These are phyloP conservation scores for Cynocephalus volans DNA, from an alignment of 2,113 vertebrate species.

Conservation along the genomic window DNA sequence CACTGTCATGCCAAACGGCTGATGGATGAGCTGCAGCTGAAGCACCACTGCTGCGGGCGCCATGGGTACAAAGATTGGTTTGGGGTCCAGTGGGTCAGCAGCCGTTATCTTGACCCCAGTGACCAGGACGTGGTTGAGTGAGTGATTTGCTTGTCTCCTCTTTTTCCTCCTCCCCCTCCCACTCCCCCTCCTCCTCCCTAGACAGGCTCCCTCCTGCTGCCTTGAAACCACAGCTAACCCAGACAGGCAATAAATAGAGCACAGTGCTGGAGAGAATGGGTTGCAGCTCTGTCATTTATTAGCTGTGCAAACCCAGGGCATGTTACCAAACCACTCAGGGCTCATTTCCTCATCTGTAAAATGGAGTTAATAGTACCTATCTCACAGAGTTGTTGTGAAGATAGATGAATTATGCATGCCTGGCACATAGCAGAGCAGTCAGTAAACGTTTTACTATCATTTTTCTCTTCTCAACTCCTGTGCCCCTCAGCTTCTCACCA, in stretches of 20 bases:
- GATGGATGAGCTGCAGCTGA: constrained; percentile 93
- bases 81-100: constrained; percentile 86
- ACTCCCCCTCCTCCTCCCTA: not conserved
- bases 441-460: not conserved
- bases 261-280: not conserved
- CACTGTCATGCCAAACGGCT: constrained; percentile 89
- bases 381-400: not conserved
- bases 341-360: not conserved
- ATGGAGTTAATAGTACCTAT: not conserved
- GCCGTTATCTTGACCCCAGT: constrained; percentile 82
- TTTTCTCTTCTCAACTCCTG: not conserved
- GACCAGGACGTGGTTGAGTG: constrained; percentile 82
- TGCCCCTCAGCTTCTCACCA: not conserved
- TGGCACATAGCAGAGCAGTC: not conserved
- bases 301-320: not conserved
- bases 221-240: not conserved
- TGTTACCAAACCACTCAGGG: not conserved
- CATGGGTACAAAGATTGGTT: constrained; percentile 91
- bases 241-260: not conserved
- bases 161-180: not conserved
- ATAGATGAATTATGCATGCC: not conserved
- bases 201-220: not conserved
- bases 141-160: constrained; percentile 57
- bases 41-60: constrained; percentile 93
- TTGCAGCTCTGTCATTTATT: not conserved